Base-by-base conservation (phyloP, 1,140 invertebrate species). In the Pararge aegeria region DNA sequence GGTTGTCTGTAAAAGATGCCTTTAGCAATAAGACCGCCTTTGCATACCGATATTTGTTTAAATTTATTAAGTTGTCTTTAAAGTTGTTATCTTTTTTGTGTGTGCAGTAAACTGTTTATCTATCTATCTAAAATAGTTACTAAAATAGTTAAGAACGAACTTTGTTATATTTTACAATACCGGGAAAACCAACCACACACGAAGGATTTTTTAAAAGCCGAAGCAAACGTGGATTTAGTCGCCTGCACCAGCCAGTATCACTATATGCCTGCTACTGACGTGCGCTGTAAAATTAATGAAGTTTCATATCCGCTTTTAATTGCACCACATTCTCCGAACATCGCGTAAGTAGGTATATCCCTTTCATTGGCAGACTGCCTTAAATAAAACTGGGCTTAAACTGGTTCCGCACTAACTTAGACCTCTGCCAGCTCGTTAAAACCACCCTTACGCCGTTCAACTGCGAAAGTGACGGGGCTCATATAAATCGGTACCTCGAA, bases 371-470 rank as follows among this genome's bases (percentile, higher is more conserved):
- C 72, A 72, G 60, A 20, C 19, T 74, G 75, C 75, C 72, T 71
- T 69, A 70, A 75, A 78, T 70, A 75, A 78, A 74, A 69, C 55
- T 62, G 52, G 50, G 56, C 55, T 64, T 73, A 61, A 73, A 68
- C 58, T 55, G 56, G 52, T 40, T 51, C 40, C 24, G 60, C 63
- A 63, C 66, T 68, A 70, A 70, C 63, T 59, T 42, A 65, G 44
- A 61, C 55, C 59, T 61, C 50, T 64, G 68, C 65, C 58, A 64
- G 58, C 48, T 68, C 66, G 61, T 74, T 74, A 70, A 67, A 64
- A n/a, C 56, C 52, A 15, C 65, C 52, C 58, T 20, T 38, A 48
- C 20, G 38, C 21, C 29, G 51, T 37, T 38, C 56, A 64, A 62
- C 61, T 62, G 58, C 51, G 55, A 62, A 73, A 64, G 70, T 64